Percentiles rank a stretch among this genome's conserved stretches.
Conservation (phyloP, 2,113 vertebrate species). For the Amblyornis subalaris region DNA sequence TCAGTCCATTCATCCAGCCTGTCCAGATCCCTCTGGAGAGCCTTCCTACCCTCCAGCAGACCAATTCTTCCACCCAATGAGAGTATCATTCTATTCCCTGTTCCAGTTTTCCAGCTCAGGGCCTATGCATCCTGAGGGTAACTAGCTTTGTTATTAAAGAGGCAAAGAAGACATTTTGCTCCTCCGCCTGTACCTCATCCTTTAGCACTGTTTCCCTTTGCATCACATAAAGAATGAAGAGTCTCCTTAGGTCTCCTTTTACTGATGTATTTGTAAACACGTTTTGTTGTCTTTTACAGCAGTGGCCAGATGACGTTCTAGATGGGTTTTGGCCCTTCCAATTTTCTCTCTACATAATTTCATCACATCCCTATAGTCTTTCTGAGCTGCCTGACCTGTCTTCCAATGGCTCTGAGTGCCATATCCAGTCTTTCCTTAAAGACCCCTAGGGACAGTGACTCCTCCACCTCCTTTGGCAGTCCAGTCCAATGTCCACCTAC, state of each 20-base stretch:
- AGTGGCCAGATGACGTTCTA: not conserved
- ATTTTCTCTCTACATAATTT: not conserved
- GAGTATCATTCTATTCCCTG: too few species aligned
- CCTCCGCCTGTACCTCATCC: not conserved
- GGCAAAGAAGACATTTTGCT: not conserved
- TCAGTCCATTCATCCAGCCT: not conserved
- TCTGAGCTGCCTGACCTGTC: not conserved
- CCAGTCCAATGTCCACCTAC: not conserved
- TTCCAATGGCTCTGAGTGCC: not conserved
- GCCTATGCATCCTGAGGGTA: not conserved
- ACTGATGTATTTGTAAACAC: not conserved
- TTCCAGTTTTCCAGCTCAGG: not conserved
- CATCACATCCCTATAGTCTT: not conserved
- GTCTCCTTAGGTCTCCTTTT: not conserved
- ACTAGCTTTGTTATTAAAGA: not conserved
- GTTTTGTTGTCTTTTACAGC: not conserved
- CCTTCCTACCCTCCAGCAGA: not conserved
- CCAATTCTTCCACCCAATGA: fast-evolving
- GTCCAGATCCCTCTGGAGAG: not conserved
- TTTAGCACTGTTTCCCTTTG: not conserved
- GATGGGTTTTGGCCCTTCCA: too few species aligned
- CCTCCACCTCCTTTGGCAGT: not conserved
- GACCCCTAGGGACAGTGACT: not conserved
- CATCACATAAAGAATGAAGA: not conserved
- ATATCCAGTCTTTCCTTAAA: not conserved